phyloP scores from a whole-genome alignment of 2,888 invertebrate species.

The Protophormia terraenovae region DNA sequence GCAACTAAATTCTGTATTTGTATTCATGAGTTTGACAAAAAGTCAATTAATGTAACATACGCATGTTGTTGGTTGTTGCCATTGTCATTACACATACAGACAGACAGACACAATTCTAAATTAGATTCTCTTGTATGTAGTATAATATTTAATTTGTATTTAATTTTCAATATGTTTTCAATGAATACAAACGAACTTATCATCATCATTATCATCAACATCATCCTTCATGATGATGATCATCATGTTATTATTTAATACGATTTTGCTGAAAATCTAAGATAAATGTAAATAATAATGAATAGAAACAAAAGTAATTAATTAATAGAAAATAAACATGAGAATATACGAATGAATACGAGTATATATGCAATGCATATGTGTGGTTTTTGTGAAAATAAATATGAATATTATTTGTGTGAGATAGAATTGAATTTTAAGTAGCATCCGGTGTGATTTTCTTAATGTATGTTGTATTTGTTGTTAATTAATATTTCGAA shows the following conservation, averaged over 20 bases:
- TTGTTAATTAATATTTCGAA: neutral
- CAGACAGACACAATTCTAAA: neutral
- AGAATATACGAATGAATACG: neutral
- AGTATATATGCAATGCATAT: no score
- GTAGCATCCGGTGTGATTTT: slow-evolving; percentile 42
- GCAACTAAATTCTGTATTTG: slow-evolving; percentile 43
- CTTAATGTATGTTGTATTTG: neutral
- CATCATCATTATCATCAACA: neutral
- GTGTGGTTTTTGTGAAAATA: neutral
- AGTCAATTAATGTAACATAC: slow-evolving; percentile 20
- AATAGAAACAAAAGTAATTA: slow-evolving; percentile 43
- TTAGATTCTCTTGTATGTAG: neutral
- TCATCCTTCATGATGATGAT: no score
- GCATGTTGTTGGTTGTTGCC: neutral
- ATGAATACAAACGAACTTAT: neutral
- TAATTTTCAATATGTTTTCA: slow-evolving; percentile 39
- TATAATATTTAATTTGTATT: neutral
- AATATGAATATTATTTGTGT: neutral
- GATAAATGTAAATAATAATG: slow-evolving; percentile 42
- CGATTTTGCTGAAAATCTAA: slow-evolving; percentile 10
- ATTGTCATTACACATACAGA: neutral
- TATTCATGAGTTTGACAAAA: slow-evolving; percentile 43
- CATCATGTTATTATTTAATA: slow-evolving; percentile 1
- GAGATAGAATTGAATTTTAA: slow-evolving; percentile 26
- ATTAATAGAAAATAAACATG: slow-evolving; percentile 38